Percentiles rank a stretch among this genome's conserved stretches.
Evolutionary conservation across 2,888 invertebrate genomes (phyloP).

Genomic region (Laothoe populi): DNA sequence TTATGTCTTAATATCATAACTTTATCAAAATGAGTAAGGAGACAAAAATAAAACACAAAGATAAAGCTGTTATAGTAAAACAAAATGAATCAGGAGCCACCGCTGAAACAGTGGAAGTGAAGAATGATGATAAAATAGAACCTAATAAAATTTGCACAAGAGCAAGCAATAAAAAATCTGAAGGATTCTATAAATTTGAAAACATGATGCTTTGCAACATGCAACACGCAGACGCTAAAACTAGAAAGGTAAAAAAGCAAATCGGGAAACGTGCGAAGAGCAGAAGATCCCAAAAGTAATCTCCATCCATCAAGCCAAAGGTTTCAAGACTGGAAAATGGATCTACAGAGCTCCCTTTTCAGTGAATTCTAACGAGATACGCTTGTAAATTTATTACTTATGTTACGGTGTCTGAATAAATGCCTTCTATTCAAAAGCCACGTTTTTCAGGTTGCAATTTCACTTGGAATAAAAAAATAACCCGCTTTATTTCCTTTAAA

Average conservation of each 20-base stretch:
- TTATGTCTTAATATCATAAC: slow-evolving; percentile 36
- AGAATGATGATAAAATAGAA: slow-evolving; percentile 24
- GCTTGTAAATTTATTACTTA: slow-evolving; percentile 45
- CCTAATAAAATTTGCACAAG: slow-evolving; percentile 44
- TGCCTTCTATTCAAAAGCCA: slow-evolving; percentile 34
- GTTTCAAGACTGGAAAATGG: slow-evolving; percentile 37
- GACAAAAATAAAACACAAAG: slow-evolving; percentile 46
- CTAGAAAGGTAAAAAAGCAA: slow-evolving; percentile 44
- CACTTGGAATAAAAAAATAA: slow-evolving; percentile 25
- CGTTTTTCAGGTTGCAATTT: slow-evolving; percentile 31
- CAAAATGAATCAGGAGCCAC: slow-evolving; percentile 41
- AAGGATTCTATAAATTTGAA: slow-evolving; percentile 64
- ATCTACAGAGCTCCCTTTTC: slow-evolving; percentile 40
- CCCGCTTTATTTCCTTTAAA: slow-evolving; percentile 17
- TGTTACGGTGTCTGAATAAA: slow-evolving; percentile 50
- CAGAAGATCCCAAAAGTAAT: slow-evolving; percentile 51
- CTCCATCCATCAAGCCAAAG: slow-evolving; percentile 48
- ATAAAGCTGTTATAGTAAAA: slow-evolving; percentile 42
- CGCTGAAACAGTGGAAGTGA: slow-evolving; percentile 34
- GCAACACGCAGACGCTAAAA: slow-evolving; percentile 43
- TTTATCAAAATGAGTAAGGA: slow-evolving; percentile 48
- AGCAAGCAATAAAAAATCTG: slow-evolving; percentile 55
- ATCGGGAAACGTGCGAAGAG: slow-evolving; percentile 49
- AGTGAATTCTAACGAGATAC: slow-evolving; percentile 49
- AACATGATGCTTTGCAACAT: slow-evolving; percentile 60